Conservation (phyloP, 2,113 vertebrate species). For the cat (Felis catus) region DNA sequence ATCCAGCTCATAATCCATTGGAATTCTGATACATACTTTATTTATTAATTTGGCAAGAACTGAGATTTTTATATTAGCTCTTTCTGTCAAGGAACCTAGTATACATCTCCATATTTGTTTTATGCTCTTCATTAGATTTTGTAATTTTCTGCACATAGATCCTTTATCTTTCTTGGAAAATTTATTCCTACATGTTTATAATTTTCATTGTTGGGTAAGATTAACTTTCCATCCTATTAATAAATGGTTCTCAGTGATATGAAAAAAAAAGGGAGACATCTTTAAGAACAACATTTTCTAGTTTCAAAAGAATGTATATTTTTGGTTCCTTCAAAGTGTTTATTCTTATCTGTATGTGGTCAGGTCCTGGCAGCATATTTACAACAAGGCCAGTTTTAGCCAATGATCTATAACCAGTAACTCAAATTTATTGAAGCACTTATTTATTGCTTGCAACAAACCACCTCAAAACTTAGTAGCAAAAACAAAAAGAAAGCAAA, state of each 20-base stretch:
- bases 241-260: neutral
- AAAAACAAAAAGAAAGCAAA: neutral
- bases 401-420: neutral
- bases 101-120: neutral
- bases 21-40: neutral
- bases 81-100: neutral
- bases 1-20: neutral
- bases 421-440: neutral
- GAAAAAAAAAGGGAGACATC: neutral
- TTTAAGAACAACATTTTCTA: slow-evolving; percentile 13
- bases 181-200: neutral
- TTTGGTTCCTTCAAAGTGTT: neutral
- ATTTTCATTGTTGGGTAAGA: neutral
- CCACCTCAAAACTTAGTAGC: neutral
- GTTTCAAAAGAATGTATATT: neutral
- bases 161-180: neutral
- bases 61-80: neutral
- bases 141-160: neutral
- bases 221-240: neutral
- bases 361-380: neutral
- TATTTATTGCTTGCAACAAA: slow-evolving; percentile 34
- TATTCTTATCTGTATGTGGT: neutral
- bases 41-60: neutral
- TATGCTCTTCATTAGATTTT: neutral
- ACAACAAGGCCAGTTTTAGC: neutral